Conservation (phyloP, 2,113 vertebrate species). For the Arenaria interpres region DNA sequence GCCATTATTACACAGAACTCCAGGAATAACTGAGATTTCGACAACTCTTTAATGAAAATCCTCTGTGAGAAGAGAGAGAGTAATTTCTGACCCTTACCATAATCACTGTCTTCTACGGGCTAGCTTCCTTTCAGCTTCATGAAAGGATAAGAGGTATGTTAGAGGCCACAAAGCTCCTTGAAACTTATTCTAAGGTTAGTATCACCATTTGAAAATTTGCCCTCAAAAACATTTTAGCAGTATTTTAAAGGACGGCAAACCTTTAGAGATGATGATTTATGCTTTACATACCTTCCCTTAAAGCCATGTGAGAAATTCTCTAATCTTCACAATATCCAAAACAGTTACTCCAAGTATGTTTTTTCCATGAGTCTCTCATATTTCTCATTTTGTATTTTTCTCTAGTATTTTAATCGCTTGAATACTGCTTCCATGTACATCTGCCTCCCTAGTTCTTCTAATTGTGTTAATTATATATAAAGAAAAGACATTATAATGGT, state of each 20-base stretch:
- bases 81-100: neutral
- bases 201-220: neutral
- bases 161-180: neutral
- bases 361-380: neutral
- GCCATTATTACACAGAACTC: neutral
- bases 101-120: accelerated
- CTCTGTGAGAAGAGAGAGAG: neutral
- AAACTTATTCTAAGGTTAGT: neutral
- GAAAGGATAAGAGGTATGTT: neutral
- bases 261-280: neutral
- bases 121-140: neutral
- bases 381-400: neutral
- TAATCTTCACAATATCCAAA: neutral
- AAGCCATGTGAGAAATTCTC: neutral
- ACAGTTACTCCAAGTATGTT: neutral
- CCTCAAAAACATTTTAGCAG: neutral
- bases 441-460: neutral
- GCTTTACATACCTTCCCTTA: neutral
- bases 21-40: neutral
- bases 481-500: neutral
- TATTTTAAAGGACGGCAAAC: neutral
- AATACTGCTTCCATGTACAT: neutral
- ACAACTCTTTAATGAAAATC: neutral
- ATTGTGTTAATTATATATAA: neutral
- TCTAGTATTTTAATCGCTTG: neutral